These are phyloP conservation scores for Drosophila yooni DNA, from an alignment of 2,888 invertebrate genomes.

Conservation along the genomic window DNA sequence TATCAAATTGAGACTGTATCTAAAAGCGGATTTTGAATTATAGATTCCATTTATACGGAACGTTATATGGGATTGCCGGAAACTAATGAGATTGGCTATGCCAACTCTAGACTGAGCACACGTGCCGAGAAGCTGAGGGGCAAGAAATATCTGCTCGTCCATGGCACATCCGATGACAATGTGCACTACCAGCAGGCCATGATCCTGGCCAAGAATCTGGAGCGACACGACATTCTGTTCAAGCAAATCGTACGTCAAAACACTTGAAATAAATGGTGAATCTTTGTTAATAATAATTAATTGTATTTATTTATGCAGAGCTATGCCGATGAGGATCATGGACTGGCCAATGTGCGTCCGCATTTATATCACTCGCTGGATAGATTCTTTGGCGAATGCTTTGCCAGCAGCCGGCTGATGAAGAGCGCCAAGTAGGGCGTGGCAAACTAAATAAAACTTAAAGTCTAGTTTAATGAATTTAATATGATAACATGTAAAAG, in stretches of 20 bases:
- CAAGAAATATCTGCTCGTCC: conserved; percentile 95
- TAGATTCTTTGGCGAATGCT: conserved; percentile 89
- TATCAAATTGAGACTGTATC: background rate
- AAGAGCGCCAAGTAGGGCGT: conserved; percentile 67
- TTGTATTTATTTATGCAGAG: conserved; percentile 87
- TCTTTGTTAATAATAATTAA: background rate
- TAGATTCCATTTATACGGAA: conserved; percentile 98
- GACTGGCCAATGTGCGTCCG: conserved; percentile 91
- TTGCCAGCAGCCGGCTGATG: conserved; percentile 78
- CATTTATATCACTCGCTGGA: conserved; percentile 96
- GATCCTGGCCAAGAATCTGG: conserved; percentile 94
- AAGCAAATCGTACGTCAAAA: conserved; percentile 91
- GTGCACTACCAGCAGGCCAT: conserved; percentile 99
- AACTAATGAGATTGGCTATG: conserved; percentile 91
- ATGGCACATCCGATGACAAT: conserved; percentile 97
- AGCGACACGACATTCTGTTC: conserved; percentile 94
- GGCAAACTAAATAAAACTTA: conserved; percentile 19
- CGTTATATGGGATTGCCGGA: conserved; percentile 96
- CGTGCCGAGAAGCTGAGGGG: conserved; percentile 88
- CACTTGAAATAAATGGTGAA: background rate
- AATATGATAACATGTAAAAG: conserved; percentile 30
- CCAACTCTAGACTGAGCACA: conserved; percentile 90
- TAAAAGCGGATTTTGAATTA: background rate
- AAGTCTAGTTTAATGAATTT: conserved; percentile 35
- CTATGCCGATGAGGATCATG: conserved; percentile 97